Evolutionary conservation across 2,797 vertebrate genomes (phyloP).

Genomic region (Lithobates pipiens): DNA sequence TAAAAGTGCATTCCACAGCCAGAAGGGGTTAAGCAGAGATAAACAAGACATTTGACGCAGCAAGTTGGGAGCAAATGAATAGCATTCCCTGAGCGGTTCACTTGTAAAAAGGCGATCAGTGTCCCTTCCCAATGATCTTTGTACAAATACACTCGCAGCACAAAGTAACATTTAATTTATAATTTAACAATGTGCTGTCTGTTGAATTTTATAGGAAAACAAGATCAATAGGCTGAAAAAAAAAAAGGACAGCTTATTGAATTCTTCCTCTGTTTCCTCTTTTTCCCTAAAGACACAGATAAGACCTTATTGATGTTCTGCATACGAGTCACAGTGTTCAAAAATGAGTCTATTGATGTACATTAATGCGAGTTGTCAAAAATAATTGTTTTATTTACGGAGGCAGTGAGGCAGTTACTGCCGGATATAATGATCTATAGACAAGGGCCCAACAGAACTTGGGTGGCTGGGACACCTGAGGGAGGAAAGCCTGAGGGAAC

Average conservation of each 20-base stretch:
- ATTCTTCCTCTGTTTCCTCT: constrained; percentile 78
- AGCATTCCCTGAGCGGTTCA: constrained; percentile 68
- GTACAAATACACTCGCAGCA: constrained; percentile 70
- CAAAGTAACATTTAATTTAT: constrained; percentile 82
- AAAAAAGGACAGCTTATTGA: constrained; percentile 86
- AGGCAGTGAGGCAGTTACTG: constrained; percentile 76
- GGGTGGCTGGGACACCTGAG: constrained; percentile 3
- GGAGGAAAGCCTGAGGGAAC: not conserved
- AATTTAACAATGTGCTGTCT: constrained; percentile 80
- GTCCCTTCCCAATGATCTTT: constrained; percentile 72
- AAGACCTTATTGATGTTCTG: constrained; percentile 71
- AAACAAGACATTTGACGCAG: constrained; percentile 12
- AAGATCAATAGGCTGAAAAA: constrained; percentile 87
- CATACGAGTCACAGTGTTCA: constrained; percentile 47
- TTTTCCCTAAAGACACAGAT: constrained; percentile 80
- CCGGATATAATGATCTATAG: constrained; percentile 76
- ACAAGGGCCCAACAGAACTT: constrained; percentile 64
- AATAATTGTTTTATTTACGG: constrained; percentile 89
- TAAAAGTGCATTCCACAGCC: not conserved
- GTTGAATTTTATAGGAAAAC: constrained; percentile 77
- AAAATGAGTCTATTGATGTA: constrained; percentile 86
- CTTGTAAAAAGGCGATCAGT: constrained; percentile 68
- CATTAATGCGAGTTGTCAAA: constrained; percentile 87
- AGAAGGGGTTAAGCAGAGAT: constrained; percentile 15
- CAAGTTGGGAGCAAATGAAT: constrained; percentile 15